Base-by-base conservation (phyloP, 37 sponge, comb jelly and placozoan species). In the Bolinopsis microptera region DNA sequence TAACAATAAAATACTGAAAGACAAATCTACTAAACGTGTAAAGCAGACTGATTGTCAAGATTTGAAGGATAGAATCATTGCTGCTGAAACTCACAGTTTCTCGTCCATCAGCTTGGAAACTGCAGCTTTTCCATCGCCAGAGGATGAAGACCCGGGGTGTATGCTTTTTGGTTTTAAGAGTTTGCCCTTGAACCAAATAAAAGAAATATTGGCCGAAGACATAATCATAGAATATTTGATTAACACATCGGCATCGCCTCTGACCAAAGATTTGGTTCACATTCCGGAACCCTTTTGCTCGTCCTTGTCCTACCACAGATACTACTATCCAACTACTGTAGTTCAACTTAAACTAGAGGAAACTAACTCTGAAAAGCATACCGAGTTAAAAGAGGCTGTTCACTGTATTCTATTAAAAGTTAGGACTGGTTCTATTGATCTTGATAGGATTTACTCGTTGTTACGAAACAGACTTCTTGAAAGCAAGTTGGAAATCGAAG, bases 241-340 rank as follows among this genome's bases (percentile, higher is more conserved):
- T 30, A 94, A 95, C 69, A 96, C 96, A 30, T 93, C 99, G 18
- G 99, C 95, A n/a, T 96, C 99, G 40, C 99, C 99, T 33, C 94
- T 98, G 34, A 97, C 96, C 83, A 68, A 93, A 25, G 94, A 93
- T 0, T 76, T 98, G 92, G 96, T 98, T 0, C 94, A 98, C 83
- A 77, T 94, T 68, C 94, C 83, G 31, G 95, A 95, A 1, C 98
- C 98, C 5, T 96, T 88, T 88, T 95, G 96, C 69, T 95, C 93
- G 32, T 37, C 38, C 24, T 76, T 94, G 8, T 88, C 74, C 0
- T 92, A 27, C 40, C 25, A 3, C 68, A 27, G 69, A 68, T 94
- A 39, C 40, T 3, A 38, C 68, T 83, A 69, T 8, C 69, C 69
- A n/a, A 83, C 33, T 3, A 2, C 39, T 24, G 76, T 61, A 5